These are phyloP conservation scores for Aphidoletes aphidimyza DNA, from an alignment of 2,888 invertebrate species.

Conservation along the genomic window DNA sequence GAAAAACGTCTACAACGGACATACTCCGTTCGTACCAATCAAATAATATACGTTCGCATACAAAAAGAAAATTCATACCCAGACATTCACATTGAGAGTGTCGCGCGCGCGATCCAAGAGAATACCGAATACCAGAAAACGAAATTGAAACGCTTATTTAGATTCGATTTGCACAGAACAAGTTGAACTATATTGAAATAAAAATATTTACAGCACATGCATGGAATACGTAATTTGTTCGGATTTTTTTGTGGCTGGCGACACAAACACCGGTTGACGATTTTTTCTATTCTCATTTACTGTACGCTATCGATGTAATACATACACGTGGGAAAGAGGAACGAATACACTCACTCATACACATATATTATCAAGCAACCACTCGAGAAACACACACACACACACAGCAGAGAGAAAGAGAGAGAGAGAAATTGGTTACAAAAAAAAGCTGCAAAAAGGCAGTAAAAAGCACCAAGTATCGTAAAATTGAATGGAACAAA, in stretches of 20 bases:
- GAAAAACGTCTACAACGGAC: background rate
- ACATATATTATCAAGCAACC: background rate
- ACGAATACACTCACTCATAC: background rate
- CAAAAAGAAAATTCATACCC: background rate
- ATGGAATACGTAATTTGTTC: constrained; percentile 43
- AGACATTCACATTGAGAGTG: background rate
- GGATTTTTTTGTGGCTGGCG: constrained; percentile 36
- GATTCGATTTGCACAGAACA: constrained; percentile 45
- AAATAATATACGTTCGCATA: background rate
- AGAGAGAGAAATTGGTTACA: too few species aligned
- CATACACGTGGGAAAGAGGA: constrained; percentile 3
- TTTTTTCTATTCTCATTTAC: constrained; percentile 8
- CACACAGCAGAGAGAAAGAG: background rate
- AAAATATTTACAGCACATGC: constrained; percentile 49
- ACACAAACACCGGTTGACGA: constrained; percentile 36
- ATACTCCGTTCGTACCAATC: background rate
- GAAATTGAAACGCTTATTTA: constrained; percentile 49
- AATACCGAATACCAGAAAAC: background rate
- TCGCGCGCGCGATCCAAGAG: too few species aligned
- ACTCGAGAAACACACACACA: background rate
- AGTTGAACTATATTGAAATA: constrained; percentile 51
- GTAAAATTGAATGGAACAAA: constrained; percentile 48
- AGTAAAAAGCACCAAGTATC: constrained; percentile 48
- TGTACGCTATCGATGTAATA: constrained; percentile 9
- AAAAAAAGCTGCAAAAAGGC: background rate